phyloP scores from a whole-genome alignment of 2,797 vertebrate species.

The Gallinago nigripennis region DNA sequence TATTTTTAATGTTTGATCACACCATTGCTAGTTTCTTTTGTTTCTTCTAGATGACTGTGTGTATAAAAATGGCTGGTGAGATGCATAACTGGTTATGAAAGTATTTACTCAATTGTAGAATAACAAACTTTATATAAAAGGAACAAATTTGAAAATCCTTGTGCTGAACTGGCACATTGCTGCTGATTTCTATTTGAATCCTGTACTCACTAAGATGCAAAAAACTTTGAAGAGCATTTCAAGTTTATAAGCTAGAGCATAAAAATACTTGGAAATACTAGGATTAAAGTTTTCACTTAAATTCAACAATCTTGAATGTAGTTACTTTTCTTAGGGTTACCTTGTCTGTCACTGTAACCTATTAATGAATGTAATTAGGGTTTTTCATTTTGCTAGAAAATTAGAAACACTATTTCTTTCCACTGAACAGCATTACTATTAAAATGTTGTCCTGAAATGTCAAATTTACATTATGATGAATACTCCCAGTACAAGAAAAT shows the following conservation, averaged over 20 bases:
- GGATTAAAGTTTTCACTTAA: neutral
- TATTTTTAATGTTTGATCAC: neutral
- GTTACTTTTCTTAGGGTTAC: neutral
- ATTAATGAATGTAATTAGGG: neutral
- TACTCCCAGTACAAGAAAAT: constrained; percentile 31
- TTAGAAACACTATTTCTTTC: neutral
- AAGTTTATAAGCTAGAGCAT: neutral
- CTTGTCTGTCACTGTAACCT: neutral
- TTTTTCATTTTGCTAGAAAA: constrained; percentile 30
- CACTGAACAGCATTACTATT: constrained; percentile 10
- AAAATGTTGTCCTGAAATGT: constrained; percentile 48
- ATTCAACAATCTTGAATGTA: neutral
- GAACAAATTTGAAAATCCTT: neutral
- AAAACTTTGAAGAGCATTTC: neutral
- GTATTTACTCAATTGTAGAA: neutral
- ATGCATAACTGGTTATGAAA: neutral
- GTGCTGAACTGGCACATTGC: neutral
- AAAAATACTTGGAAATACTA: neutral
- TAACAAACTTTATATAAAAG: neutral
- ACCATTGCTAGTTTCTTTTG: neutral
- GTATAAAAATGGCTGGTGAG: neutral
- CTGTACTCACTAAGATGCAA: neutral
- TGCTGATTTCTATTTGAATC: neutral
- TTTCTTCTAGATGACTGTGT: neutral
- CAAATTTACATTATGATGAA: constrained; percentile 58